A percentile compares a stretch with the other conserved stretches of the same genome.
Evolutionary conservation across 2,888 invertebrate species (phyloP).

Genomic region (Drosophila macrospina): DNA sequence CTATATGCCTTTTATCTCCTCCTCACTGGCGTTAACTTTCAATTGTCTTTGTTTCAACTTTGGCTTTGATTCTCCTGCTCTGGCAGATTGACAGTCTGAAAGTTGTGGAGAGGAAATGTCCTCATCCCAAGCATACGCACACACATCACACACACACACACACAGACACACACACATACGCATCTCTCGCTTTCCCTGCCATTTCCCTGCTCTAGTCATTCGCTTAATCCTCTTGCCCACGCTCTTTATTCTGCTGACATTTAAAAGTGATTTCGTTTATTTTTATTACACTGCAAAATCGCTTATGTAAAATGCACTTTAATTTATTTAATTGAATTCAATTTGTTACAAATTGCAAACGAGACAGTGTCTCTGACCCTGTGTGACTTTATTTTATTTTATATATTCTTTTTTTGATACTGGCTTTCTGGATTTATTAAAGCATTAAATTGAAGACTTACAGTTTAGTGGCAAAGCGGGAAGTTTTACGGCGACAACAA

Average conservation of each 20-base stretch:
- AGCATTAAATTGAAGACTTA: slow-evolving; percentile 74
- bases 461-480: slow-evolving; percentile 62
- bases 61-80: slow-evolving; percentile 64
- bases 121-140: neutral
- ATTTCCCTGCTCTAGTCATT: neutral
- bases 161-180: neutral
- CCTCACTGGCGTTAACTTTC: slow-evolving; percentile 40
- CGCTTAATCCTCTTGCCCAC: slow-evolving; percentile 2
- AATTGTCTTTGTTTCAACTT: slow-evolving; percentile 65
- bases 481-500: slow-evolving; percentile 54
- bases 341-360: slow-evolving; percentile 65
- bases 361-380: slow-evolving; percentile 24
- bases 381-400: slow-evolving; percentile 8
- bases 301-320: slow-evolving; percentile 73
- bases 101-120: slow-evolving; percentile 35
- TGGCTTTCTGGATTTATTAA: slow-evolving; percentile 67
- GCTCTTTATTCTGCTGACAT: slow-evolving; percentile 43
- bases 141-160: neutral
- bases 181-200: neutral
- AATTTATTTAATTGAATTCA: slow-evolving; percentile 78
- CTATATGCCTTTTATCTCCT: neutral
- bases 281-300: slow-evolving; percentile 53
- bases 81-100: slow-evolving; percentile 52
- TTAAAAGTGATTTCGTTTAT: slow-evolving; percentile 58
- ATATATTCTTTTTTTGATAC: slow-evolving; percentile 13